Evolutionary conservation across 2,888 invertebrate species (phyloP).

Genomic region (Vannuccia rotundouncinata): DNA sequence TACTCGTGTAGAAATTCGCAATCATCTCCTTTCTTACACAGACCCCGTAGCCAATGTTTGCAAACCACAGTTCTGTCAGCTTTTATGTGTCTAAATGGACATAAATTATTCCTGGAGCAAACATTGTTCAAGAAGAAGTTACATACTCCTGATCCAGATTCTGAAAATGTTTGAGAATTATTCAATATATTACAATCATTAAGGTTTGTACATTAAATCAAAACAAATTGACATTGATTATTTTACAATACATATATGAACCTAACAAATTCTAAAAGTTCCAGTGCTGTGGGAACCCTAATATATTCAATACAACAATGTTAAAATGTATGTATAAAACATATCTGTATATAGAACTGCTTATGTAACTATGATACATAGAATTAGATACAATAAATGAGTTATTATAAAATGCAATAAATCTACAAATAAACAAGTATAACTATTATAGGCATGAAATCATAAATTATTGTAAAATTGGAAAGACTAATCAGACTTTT

Average conservation of each 20-base stretch:
- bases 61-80: conserved; percentile 97
- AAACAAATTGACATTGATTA: conserved; percentile 36
- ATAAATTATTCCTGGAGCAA: conserved; percentile 79
- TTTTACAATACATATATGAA: conserved; percentile 18
- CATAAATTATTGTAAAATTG: too few species aligned
- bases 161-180: conserved; percentile 58
- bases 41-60: conserved; percentile 96
- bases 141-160: conserved; percentile 91
- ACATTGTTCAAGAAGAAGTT: conserved; percentile 69
- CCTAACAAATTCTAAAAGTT: not conserved
- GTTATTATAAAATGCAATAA: too few species aligned
- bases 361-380: too few species aligned
- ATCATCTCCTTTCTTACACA: conserved; percentile 98
- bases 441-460: too few species aligned
- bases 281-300: not conserved
- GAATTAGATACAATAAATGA: too few species aligned
- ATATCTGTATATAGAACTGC: too few species aligned
- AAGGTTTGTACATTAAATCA: not conserved
- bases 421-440: too few species aligned
- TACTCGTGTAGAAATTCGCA: conserved; percentile 99
- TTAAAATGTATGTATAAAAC: too few species aligned
- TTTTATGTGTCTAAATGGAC: conserved; percentile 91
- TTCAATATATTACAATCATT: conserved; percentile 25
- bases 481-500: too few species aligned
- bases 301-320: not conserved